Evolutionary conservation across 1,140 invertebrate genomes (phyloP).

Genomic region (Ceratosolen solmsi): DNA sequence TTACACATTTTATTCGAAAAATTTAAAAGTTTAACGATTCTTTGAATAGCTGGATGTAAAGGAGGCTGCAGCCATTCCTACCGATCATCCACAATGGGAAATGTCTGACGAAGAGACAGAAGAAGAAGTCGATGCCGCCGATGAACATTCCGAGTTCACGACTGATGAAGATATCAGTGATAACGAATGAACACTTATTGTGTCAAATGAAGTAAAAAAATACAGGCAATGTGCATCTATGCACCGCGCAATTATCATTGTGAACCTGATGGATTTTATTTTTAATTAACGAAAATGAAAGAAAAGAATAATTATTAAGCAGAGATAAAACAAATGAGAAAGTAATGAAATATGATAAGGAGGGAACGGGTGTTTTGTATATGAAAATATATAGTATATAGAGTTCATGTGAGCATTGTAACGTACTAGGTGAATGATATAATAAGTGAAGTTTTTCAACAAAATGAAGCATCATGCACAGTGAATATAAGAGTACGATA

Average conservation of each 20-base stretch:
- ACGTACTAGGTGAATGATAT: constrained; percentile 52
- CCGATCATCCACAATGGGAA: constrained; percentile 96
- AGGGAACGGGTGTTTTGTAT: constrained; percentile 60
- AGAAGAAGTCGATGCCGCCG: constrained; percentile 80
- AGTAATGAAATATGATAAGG: constrained; percentile 39
- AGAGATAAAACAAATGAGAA: not conserved
- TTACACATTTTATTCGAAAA: too few relatives aligned
- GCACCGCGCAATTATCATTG: not conserved
- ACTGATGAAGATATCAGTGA: constrained; percentile 81
- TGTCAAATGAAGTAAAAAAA: constrained; percentile 6
- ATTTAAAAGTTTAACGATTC: not conserved
- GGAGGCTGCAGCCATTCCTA: constrained; percentile 91
- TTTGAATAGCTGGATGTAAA: constrained; percentile 88
- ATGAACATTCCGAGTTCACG: constrained; percentile 81
- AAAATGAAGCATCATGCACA: constrained; percentile 58
- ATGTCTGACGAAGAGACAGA: constrained; percentile 95
- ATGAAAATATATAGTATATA: constrained; percentile 49
- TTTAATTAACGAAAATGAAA: constrained; percentile 6
- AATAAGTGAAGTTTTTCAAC: constrained; percentile 56
- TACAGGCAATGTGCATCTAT: not conserved
- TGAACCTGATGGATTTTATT: not conserved
- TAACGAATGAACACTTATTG: constrained; percentile 67
- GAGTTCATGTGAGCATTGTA: constrained; percentile 50
- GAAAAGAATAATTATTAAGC: too few relatives aligned
- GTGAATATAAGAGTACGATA: constrained; percentile 66